Evolutionary conservation across 2,113 vertebrate genomes (phyloP).

Genomic region (Xiphorhynchus elegans): DNA sequence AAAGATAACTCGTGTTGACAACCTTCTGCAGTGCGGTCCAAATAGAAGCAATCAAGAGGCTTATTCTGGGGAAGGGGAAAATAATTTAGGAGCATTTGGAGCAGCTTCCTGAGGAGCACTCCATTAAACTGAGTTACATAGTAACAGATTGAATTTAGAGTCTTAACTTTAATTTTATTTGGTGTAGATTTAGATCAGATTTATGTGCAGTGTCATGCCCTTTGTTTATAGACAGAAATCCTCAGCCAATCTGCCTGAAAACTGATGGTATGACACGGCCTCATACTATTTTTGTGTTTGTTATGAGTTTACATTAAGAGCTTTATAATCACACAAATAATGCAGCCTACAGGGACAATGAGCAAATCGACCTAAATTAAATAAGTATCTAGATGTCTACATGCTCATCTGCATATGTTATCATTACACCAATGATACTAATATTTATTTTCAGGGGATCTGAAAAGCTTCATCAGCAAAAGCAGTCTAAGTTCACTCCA

Average conservation of each 20-base stretch:
- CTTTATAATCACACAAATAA: constrained; percentile 57
- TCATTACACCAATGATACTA: constrained; percentile 21
- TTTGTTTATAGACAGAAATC: constrained; percentile 35
- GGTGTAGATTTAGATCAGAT: constrained; percentile 44
- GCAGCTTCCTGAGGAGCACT: constrained; percentile 51
- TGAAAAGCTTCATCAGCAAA: constrained; percentile 8
- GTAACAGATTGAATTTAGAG: constrained; percentile 58
- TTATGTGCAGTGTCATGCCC: constrained; percentile 20
- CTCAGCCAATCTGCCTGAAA: not conserved
- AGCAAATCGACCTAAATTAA: constrained; percentile 59
- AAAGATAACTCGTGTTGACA: constrained; percentile 46
- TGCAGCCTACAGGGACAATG: constrained; percentile 45
- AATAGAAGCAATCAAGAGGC: not conserved
- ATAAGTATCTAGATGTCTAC: constrained; percentile 38
- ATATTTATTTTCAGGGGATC: constrained; percentile 14
- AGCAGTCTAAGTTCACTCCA: not conserved
- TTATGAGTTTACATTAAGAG: constrained; percentile 11
- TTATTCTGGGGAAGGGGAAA: constrained; percentile 43
- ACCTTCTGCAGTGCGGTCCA: not conserved
- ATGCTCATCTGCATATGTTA: constrained; percentile 56
- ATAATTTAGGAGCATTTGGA: constrained; percentile 35
- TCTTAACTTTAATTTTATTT: constrained; percentile 63
- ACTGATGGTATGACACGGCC: not conserved
- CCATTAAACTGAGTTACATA: constrained; percentile 45
- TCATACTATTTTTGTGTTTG: constrained; percentile 25